phyloP scores from a whole-genome alignment of 2,888 invertebrate species.

The Eledone cirrhosa region DNA sequence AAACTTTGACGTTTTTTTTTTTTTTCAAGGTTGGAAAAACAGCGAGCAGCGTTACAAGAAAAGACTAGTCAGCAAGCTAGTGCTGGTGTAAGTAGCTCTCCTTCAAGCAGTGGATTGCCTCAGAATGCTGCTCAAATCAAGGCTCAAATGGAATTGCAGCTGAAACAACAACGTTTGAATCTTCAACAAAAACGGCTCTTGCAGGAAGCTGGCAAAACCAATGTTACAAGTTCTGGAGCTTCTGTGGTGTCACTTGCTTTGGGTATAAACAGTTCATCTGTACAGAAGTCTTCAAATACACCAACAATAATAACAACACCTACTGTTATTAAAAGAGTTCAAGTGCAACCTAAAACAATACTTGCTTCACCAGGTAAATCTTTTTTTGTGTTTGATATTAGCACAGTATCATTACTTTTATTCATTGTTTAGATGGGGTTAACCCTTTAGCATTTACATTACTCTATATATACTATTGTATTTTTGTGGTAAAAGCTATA shows the following conservation, averaged over 20 bases:
- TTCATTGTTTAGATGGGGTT: too few species aligned
- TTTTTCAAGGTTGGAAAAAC: constrained; percentile 62
- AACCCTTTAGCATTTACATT: too few species aligned
- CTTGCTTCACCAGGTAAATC: constrained; percentile 41
- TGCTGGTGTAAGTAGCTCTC: constrained; percentile 12
- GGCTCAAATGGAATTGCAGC: constrained; percentile 90
- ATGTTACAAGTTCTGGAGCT: constrained; percentile 29
- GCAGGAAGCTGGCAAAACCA: constrained; percentile 48
- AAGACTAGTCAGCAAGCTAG: constrained; percentile 47
- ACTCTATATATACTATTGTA: too few species aligned
- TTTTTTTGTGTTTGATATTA: not conserved
- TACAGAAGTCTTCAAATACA: constrained; percentile 40
- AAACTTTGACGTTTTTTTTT: not conserved
- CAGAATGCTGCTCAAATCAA: constrained; percentile 66
- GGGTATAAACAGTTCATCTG: constrained; percentile 43
- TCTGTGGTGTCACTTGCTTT: constrained; percentile 30
- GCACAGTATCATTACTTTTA: too few species aligned
- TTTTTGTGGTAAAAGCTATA: too few species aligned
- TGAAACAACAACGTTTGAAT: constrained; percentile 86
- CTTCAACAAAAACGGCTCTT: constrained; percentile 82
- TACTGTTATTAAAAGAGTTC: constrained; percentile 50
- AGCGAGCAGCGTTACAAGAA: constrained; percentile 66
- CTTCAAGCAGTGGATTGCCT: constrained; percentile 32
- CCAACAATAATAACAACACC: constrained; percentile 34
- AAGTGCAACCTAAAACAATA: constrained; percentile 55